Evolutionary conservation across 2,888 invertebrate species (phyloP), one percentile per base, ranked within the genome.

Genomic region (Melikaiella ostensackeni): DNA sequence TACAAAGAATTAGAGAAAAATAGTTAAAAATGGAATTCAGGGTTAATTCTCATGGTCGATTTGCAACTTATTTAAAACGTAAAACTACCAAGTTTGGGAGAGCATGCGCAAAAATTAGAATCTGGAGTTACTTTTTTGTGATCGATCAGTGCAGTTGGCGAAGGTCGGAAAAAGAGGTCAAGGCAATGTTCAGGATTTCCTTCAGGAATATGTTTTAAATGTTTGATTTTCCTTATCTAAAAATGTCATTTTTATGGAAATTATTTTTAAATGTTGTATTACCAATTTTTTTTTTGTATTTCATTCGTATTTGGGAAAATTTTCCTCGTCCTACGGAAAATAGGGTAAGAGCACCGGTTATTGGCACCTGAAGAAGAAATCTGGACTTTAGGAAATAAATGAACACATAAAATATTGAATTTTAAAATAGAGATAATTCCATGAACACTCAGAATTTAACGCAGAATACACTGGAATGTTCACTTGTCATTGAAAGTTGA

Each of bases 111-210:
- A 27, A 46, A 66, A 46, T 46, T 66, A 46, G 24, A 46, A 66
- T 24, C 24, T n/a, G 21, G 27, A 46, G 42, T 24, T 19, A 46
- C 27, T 9, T 66, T 42, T 61, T n/a, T 19, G 27, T 50, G 27
- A 70, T 70, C 70, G 50, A 70, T 70, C 46, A 16, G 27, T 24
- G 46, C 46, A 46, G 46, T 11, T 30, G 46, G 70, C n/a, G 30
- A 50, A 33, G 46, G 70, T 70, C 30, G 50, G 70, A 27, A 70
- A 70, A 70, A 50, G 19, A 4, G 70, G 70, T 70, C 70, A 70
- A 70, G 46, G 70, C 46, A 13, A 57, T 30, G 70, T 70, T 42
- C 27, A 70, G 50, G n/a, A n/a, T 50, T 50, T 50, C 19, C 50
- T 50, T 7, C n/a, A 42, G 38, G 3, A 42, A 42, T n/a, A n/a